These are phyloP conservation scores for Erpetoichthys calabaricus DNA, from an alignment of 2,797 vertebrate genomes.

Conservation along the genomic window DNA sequence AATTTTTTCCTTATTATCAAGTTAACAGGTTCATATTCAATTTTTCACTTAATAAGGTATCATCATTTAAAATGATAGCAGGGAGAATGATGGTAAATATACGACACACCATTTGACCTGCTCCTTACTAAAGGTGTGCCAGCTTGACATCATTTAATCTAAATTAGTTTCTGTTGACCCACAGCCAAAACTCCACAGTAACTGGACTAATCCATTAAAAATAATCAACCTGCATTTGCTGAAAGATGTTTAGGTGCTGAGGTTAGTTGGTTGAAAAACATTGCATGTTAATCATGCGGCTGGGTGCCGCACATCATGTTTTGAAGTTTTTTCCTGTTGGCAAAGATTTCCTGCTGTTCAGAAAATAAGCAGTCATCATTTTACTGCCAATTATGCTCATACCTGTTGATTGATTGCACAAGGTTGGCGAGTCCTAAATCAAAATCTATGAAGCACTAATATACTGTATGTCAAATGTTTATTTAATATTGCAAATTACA, in stretches of 20 bases:
- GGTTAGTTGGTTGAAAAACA: constrained; percentile 7
- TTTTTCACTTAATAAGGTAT: constrained; percentile 1
- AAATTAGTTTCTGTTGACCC: constrained; percentile 8
- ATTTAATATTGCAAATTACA: too few relatives aligned
- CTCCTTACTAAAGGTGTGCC: constrained; percentile 1
- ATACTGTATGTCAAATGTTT: too few relatives aligned
- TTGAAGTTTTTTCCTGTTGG: constrained; percentile 8
- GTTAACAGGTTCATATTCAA: too few relatives aligned
- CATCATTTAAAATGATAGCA: constrained; percentile 16
- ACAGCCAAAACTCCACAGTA: constrained; percentile 4
- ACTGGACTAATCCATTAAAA: constrained; percentile 6
- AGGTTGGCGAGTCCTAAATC: neutral
- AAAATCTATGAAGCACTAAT: too few relatives aligned
- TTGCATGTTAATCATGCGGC: constrained; percentile 7
- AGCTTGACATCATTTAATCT: constrained; percentile 7
- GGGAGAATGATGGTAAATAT: constrained; percentile 26
- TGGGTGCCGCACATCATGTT: constrained; percentile 7
- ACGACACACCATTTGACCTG: neutral
- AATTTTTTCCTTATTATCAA: too few relatives aligned
- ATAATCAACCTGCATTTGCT: constrained; percentile 4
- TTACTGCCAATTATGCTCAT: constrained; percentile 9
- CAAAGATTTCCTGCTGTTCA: constrained; percentile 8
- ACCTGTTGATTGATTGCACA: constrained; percentile 9
- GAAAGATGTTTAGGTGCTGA: constrained; percentile 1
- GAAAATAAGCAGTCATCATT: constrained; percentile 5